Base-by-base conservation (phyloP, 2,113 vertebrate genomes). In the Ochotona princeps region DNA sequence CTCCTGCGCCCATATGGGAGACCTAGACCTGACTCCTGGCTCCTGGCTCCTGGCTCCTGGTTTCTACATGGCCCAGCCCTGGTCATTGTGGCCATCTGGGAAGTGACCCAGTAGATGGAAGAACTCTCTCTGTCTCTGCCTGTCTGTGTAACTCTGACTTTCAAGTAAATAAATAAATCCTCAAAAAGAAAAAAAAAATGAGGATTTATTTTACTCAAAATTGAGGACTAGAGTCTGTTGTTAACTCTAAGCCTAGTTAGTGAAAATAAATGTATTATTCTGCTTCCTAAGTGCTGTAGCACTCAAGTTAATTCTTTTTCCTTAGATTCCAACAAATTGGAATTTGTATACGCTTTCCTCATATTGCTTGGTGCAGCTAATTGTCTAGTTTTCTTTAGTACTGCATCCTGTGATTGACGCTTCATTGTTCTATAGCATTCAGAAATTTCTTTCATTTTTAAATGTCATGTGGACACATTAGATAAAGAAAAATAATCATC, bases 231-330 rank as follows among this genome's bases (percentile, higher is more conserved):
- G n/a, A 84, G 30, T 93, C 6, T 80, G 32, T 47, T 83, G 28
- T 87, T 82, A 93, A 49, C 91, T 86, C 51, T 83, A 44, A 75
- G 72, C 61, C 11, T 49, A 93, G 30, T 91, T 94, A 73, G 51
- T 67, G 74, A 86, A 65, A 54, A 63, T 92, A 57, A 54, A 35
- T 84, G 90, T 73, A 67, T 88, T 67, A 7, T 91, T 67, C 38
- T 44, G 63, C 35, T 83, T 95, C 89, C 82, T 78, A 91, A 91
- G 57, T 76, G 51, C 49, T 93, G 0, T 78, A 30, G 35, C 79
- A 79, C 23, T 78, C 86, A 57, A 60, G 30, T 54, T 74, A 87
- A 87, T 87, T 94, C 21, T 90, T 85, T 92, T 47, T 57, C 61
- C 44, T 81, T 87, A 90, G 38, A 93, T 28, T 93, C 47, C 83